Evolutionary conservation across 2,888 invertebrate genomes (phyloP).

Genomic region (Leucozona laternaria): DNA sequence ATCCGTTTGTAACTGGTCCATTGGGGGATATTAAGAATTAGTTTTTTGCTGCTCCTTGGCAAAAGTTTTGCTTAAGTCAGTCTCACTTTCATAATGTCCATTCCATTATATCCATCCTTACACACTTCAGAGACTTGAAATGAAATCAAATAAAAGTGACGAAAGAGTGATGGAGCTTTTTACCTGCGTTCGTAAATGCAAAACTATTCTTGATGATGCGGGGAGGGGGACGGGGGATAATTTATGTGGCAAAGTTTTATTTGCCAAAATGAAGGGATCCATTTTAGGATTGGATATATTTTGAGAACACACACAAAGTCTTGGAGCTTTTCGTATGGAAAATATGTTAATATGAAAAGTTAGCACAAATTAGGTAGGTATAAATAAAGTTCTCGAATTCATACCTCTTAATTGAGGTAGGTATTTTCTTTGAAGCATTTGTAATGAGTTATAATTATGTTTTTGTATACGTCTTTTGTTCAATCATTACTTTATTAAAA

Average conservation of each 20-base stretch:
- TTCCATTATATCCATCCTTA: conserved; percentile 15
- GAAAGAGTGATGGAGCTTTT: neutral
- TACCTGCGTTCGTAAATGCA: neutral
- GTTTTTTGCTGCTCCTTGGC: conserved; percentile 34
- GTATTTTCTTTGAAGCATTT: neutral
- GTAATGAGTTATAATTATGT: neutral
- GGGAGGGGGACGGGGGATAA: neutral
- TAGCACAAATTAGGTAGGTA: neutral
- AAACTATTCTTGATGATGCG: neutral
- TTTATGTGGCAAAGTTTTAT: neutral
- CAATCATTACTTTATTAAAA: neutral
- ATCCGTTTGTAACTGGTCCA: conserved; percentile 17
- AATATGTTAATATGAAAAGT: neutral
- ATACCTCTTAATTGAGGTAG: neutral
- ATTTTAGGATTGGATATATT: neutral
- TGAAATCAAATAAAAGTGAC: neutral
- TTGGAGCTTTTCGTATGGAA: neutral
- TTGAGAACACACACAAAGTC: neutral
- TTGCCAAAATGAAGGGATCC: neutral
- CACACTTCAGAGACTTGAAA: conserved; percentile 1
- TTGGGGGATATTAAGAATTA: conserved; percentile 45
- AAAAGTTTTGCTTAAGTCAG: neutral
- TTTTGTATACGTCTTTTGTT: neutral
- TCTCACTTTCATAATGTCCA: conserved; percentile 12
- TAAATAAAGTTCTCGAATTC: neutral